Conservation (phyloP, 1,140 invertebrate genomes). For the Pseudomyrmex concolor region DNA sequence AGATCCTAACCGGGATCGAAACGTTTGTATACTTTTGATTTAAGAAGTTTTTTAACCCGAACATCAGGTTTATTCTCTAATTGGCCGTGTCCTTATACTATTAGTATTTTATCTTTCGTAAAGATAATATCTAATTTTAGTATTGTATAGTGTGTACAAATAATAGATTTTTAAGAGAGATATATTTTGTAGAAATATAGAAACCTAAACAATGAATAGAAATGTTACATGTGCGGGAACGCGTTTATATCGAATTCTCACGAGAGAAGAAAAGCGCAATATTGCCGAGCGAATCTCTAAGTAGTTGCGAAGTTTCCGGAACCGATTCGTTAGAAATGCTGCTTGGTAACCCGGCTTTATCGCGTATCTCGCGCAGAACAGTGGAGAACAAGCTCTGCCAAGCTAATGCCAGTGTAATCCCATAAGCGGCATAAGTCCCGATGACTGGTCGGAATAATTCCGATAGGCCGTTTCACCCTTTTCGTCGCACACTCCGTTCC, state of each 20-base stretch:
- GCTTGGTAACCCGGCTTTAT: constrained; percentile 65
- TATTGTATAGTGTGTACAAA: background rate
- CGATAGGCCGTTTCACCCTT: constrained; percentile 76
- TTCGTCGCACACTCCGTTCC: constrained; percentile 37
- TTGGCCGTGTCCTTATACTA: too few species aligned
- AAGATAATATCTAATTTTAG: too few species aligned
- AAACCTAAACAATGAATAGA: background rate
- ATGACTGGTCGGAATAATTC: constrained; percentile 81
- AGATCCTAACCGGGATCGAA: too few species aligned
- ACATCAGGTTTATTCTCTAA: too few species aligned
- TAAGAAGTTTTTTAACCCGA: too few species aligned
- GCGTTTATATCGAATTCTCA: background rate
- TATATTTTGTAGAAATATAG: background rate
- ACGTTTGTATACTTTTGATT: too few species aligned
- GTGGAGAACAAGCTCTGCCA: constrained; percentile 78
- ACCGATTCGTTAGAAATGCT: constrained; percentile 40
- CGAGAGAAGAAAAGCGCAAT: constrained; percentile 2
- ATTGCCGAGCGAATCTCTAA: constrained; percentile 41
- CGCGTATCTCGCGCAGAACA: constrained; percentile 69
- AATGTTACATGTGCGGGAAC: background rate
- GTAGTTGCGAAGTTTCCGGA: constrained; percentile 48
- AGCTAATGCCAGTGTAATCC: constrained; percentile 81
- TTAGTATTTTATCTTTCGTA: background rate
- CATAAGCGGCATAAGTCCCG: constrained; percentile 82
- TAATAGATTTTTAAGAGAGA: background rate